Percentiles rank a stretch among this genome's conserved stretches.
These are phyloP conservation scores for Onychomys arenicola DNA, from an alignment of 2,797 vertebrate genomes.

Conservation along the genomic window DNA sequence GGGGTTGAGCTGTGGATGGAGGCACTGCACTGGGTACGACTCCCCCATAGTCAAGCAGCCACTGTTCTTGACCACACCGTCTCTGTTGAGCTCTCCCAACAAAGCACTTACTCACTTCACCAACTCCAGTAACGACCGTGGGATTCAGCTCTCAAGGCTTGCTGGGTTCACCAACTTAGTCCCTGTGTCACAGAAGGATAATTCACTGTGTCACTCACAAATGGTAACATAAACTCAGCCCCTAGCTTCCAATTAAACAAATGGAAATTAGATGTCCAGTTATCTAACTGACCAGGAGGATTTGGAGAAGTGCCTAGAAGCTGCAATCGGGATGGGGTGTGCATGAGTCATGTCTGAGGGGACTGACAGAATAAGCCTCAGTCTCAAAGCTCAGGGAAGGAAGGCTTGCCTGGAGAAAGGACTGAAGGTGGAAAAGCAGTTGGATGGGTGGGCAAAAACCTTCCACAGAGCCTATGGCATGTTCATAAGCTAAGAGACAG, in stretches of 20 bases:
- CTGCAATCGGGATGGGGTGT: too few relatives aligned
- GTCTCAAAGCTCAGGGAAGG: not conserved
- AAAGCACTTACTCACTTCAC: not conserved
- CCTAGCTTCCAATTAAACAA: conserved; percentile 3
- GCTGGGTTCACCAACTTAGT: not conserved
- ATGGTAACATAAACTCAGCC: not conserved
- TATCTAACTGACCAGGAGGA: conserved; percentile 12
- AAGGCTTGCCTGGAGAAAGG: conserved; percentile 43
- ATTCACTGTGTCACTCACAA: conserved; percentile 19
- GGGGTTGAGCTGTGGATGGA: not conserved
- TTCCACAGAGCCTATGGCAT: not conserved
- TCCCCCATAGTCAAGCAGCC: not conserved
- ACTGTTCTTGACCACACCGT: not conserved
- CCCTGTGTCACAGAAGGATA: not conserved
- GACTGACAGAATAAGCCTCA: not conserved
- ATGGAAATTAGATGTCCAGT: not conserved
- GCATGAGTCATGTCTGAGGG: not conserved
- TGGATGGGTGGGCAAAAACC: not conserved
- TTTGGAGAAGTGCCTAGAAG: not conserved
- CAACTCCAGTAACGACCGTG: not conserved
- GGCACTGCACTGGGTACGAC: not conserved
- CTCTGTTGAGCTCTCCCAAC: not conserved
- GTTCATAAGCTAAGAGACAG: not conserved
- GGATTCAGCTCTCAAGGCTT: not conserved
- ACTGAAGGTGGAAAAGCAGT: not conserved